Base-by-base conservation (phyloP, 1,140 invertebrate genomes). In the Drosophila serrata region DNA sequence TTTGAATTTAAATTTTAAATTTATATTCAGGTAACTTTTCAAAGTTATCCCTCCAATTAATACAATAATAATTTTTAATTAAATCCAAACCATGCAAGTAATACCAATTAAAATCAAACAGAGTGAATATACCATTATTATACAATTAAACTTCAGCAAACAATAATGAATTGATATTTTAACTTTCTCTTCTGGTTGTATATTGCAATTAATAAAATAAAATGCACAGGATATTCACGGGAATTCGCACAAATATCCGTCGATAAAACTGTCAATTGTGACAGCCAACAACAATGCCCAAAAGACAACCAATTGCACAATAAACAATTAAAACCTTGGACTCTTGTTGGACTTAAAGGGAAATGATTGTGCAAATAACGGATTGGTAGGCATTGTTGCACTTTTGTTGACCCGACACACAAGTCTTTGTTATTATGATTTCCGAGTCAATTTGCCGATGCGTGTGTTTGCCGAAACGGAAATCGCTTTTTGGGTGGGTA, bases 391-490 rank as follows among this genome's bases (percentile, higher is more conserved):
- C 51, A 46, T 61, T 72, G 60, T 60, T 63, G 73, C 81, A 76
- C 53, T 63, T 59, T 78, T 81, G 81, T 68, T 58, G 59, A 65
- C 45, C 61, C 31, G 2, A 11, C 33, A 29, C 11, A 40, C 15
- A 22, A 65, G 74, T 70, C 56, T 45, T 46, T 55, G 60, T 81
- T 85, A 85, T 85, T 85, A 86, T 64, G 62, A 72, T 61, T 75
- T 62, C 78, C 67, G 56, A 70, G 53, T 81, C 61, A 59, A 75
- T 86, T 81, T 70, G 39, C 68, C 69, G 60, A 55, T 51, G 43
- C 31, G 31, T 57, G 2, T 48, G 68, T 69, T 67, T 53, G 33
- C 63, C 39, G 70, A 56, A 64, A 58, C 48, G 59, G 40, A 42
- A 56, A 49, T 57, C 53, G 64, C 61, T 67, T 73, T 73, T 73